Base-by-base conservation (phyloP, 2,113 vertebrate genomes). In the Tursiops truncatus region DNA sequence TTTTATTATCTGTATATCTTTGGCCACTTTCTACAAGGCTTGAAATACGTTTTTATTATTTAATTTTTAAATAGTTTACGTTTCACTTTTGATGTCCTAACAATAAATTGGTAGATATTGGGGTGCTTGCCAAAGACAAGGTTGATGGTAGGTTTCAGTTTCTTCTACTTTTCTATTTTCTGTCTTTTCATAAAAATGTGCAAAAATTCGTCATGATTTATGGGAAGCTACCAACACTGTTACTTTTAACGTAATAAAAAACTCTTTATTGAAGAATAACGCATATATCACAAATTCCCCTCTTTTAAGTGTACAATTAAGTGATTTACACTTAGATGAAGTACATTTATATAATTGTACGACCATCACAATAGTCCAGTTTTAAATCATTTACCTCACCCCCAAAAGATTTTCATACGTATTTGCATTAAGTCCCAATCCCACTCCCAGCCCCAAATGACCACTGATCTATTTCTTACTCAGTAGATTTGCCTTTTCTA, bases 21-120 rank as follows among this genome's bases (percentile, higher is more conserved):
- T 74, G 50, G 13, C 28, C 15, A 71, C 15, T 38, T 71, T 85
- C 76, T 92, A 67, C 23, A 93, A 80, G 36, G 76, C 82, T 79
- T 89, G 1, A 96, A 83, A 90, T 95, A 12, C 23, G 8, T 62
- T 89, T 96, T 89, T 23, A 82, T 95, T 77, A 50, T 81, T 21
- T 62, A 65, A 79, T 97, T 79, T 95, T 62, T 91, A 87, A 76
- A 44, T 89, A 89, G 20, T 68, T 91, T 89, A 68, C 20, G 67
- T 91, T 85, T 95, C 7, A 89, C 44, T 73, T 91, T 96, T 95
- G 7, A 76, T 89, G 28, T 68, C 10, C 7, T 79, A 93, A 89
- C 62, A 95, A 67, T 83, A 95, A 84, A 41, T 79, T 89, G 56
- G 18, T 58, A 36, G 31, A 38, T 58, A 65, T 36, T 74, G 25